Evolutionary conservation across 2,113 vertebrate species (phyloP), one percentile per base, ranked within the genome.

Genomic region (Chunga burmeisteri): DNA sequence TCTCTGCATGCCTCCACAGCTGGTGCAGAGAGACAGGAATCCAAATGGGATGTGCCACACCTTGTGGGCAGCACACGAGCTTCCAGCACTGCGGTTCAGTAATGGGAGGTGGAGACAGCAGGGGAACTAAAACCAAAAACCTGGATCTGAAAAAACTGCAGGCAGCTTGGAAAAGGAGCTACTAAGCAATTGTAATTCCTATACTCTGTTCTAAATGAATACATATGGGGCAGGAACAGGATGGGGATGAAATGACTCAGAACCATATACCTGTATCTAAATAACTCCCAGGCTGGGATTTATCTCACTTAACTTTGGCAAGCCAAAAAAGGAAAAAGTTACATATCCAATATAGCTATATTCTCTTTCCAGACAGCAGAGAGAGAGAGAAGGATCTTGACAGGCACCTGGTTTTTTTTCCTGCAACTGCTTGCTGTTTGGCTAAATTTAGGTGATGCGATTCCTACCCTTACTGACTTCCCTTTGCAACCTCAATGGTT

Each of bases 51-150:
- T 25, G 44, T 0, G 4, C 50, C 47, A 53, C 63, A 75, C 70
- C 65, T 68, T 55, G 50, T 47, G 65, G 46, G 49, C 49, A 88
- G 49, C 0, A 0, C 62, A 30, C 0, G 19, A 80, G 42, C 38
- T 66, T 40, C 83, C 63, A 79, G 77, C 47, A 44, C 26, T 71
- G 89, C 47, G 40, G 59, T 20, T 63, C 5, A 81, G 29, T 53
- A 84, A 74, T 4, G 6, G 4, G 40, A 73, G 21, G 3, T 79
- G 44, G n/a, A 81, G 63, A 75, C 56, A 91, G 29, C 38, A 81
- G 19, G 44, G 32, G 18, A 75, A 26, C 25, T 81, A 58, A 88
- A 90, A 5, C 6, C 21, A 25, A 90, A 93, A 78, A 23, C 15
- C 16, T 44, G 42, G 9, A 40, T 79, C 77, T 67, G 20, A 19